A percentile compares a stretch with the other conserved stretches of the same genome.
These are phyloP conservation scores for Himalopsyche anomala DNA, from an alignment of 2,888 invertebrate species.

Conservation along the genomic window DNA sequence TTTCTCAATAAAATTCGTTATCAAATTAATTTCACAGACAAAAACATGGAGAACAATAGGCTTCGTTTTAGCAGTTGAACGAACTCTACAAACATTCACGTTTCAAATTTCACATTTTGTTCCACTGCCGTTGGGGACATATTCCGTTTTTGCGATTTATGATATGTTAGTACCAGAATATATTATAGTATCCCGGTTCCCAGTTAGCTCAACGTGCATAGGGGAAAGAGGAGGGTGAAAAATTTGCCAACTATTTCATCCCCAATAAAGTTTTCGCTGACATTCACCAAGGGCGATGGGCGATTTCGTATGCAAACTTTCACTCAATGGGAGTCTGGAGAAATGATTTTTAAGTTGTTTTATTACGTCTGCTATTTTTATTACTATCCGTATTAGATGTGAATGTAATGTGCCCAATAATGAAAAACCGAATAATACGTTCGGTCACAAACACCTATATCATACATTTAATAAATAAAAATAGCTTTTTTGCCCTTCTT, in stretches of 20 bases:
- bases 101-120: constrained; percentile 44
- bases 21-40: background rate
- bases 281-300: constrained; percentile 46
- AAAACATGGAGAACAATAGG: background rate
- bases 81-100: background rate
- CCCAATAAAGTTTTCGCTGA: constrained; percentile 64
- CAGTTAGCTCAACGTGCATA: constrained; percentile 34
- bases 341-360: background rate
- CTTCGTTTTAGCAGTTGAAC: background rate
- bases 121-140: constrained; percentile 48
- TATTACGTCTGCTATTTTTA: constrained; percentile 7
- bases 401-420: background rate
- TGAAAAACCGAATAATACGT: background rate
- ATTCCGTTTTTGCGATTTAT: constrained; percentile 64
- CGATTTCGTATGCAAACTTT: constrained; percentile 50
- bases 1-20: no score
- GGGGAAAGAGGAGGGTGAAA: constrained; percentile 41
- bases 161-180: constrained; percentile 63
- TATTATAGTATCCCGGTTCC: constrained; percentile 56
- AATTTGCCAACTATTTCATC: constrained; percentile 62
- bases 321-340: constrained; percentile 36
- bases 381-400: background rate
- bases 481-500: no score
- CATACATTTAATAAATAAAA: no score
- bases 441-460: no score